Evolutionary conservation across 92 coral and sea anemone species (phyloP), one percentile per base, ranked within the genome.

Genomic region (Micromussa lordhowensis): DNA sequence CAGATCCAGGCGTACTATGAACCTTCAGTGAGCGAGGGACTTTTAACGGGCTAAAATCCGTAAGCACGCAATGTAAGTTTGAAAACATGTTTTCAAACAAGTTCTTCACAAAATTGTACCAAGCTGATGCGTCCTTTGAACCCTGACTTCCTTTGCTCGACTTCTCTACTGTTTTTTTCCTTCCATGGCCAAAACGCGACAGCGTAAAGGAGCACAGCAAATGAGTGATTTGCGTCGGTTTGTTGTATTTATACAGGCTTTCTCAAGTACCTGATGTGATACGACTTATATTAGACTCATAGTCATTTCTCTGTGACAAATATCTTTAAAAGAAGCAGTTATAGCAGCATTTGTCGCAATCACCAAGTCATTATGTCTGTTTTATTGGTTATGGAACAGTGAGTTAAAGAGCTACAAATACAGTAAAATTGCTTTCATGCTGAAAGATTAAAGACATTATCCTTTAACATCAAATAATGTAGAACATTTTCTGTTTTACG

Each of bases 321-420:
- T 93, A 91, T 91, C 96, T 91, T 90, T 85, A 91, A 92, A 93
- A 93, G 89, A 88, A 93, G 96, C 92, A 91, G 94, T 93, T 93
- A 84, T 85, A 91, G 85, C 92, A 93, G 94, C 90, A 93, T 91
- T 87, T 91, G 90, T 85, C 80, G 96, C 92, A 93, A 93, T 93
- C 92, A 93, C 90, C 86, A 24, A 76, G 96, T 93, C 92, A 91
- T 93, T 93, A 93, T 82, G 95, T 82, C 86, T 73, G 93, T 90
- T 92, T 93, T 90, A 90, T 90, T 88, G 92, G 95, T 92, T 87
- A 93, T 90, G 87, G 92, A 93, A 93, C 95, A 59, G 82, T 63
- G 89, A 86, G 66, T 86, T 86, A 86, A 78, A 76, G 89, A 78
- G 82, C 77, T 55, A 63, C 82, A 86, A 86, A 64, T 77, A 77